Conservation (phyloP, 2,797 vertebrate species). For the Spea hammondii region DNA sequence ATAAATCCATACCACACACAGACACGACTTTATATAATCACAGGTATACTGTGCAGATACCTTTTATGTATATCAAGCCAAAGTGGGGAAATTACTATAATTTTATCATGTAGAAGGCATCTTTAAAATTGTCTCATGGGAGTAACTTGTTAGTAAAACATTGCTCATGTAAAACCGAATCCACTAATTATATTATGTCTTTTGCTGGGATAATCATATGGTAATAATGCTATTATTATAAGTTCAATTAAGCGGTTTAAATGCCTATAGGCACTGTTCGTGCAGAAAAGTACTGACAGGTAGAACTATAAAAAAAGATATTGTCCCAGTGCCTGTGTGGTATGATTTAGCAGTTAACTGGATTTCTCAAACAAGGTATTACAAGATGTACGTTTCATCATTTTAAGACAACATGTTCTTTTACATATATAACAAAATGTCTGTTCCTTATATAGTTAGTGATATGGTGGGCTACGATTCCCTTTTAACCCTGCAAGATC, state of each 20-base stretch:
- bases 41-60: constrained; percentile 5
- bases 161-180: neutral
- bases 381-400: constrained; percentile 4
- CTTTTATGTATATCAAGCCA: neutral
- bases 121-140: constrained; percentile 13
- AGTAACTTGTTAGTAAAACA: constrained; percentile 10
- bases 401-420: neutral
- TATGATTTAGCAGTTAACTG: neutral
- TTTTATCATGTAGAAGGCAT: constrained; percentile 9
- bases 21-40: constrained; percentile 4
- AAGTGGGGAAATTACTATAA: neutral
- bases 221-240: constrained; percentile 20
- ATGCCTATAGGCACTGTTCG: constrained; percentile 28
- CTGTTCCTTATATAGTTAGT: too few species aligned
- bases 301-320: constrained; percentile 30
- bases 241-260: constrained; percentile 8
- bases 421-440: too few species aligned
- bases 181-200: constrained; percentile 4
- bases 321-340: constrained; percentile 37
- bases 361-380: constrained; percentile 14
- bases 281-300: constrained; percentile 11
- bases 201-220: constrained; percentile 24
- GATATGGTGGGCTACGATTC: too few species aligned
- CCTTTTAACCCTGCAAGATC: too few species aligned
- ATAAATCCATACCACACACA: constrained; percentile 33